These are phyloP conservation scores for Subanguina moxae DNA, from an alignment of 1,140 invertebrate genomes.

Conservation along the genomic window DNA sequence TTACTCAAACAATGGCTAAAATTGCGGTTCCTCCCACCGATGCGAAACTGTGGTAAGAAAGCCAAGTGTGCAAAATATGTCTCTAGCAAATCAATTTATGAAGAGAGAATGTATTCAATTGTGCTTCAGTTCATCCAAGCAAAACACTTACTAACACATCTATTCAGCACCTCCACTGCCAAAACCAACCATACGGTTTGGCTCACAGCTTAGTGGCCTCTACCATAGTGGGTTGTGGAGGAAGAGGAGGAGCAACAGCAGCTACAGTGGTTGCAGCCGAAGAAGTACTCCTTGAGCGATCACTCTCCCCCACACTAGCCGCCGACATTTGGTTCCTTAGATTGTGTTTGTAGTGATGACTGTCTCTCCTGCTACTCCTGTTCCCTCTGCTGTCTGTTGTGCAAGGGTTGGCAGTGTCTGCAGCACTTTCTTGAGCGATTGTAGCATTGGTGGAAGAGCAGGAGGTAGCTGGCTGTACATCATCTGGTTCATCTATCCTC, in stretches of 20 bases:
- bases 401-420: background rate
- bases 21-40: no score
- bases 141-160: no score
- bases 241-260: background rate
- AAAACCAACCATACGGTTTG: no score
- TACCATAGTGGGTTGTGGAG: background rate
- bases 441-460: background rate
- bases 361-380: background rate
- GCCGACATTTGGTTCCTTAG: background rate
- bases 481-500: conserved; percentile 34
- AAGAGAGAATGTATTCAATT: no score
- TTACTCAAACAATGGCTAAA: no score
- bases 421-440: background rate
- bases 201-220: background rate
- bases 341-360: background rate
- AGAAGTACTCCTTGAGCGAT: background rate
- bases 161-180: no score
- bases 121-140: no score
- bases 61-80: no score
- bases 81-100: no score
- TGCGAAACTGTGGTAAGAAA: no score
- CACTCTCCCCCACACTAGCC: background rate
- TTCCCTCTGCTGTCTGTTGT: background rate
- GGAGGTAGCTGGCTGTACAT: background rate
- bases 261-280: conserved; percentile 5